Evolutionary conservation across 1,140 invertebrate genomes (phyloP).

Genomic region (Saccostrea echinata): DNA sequence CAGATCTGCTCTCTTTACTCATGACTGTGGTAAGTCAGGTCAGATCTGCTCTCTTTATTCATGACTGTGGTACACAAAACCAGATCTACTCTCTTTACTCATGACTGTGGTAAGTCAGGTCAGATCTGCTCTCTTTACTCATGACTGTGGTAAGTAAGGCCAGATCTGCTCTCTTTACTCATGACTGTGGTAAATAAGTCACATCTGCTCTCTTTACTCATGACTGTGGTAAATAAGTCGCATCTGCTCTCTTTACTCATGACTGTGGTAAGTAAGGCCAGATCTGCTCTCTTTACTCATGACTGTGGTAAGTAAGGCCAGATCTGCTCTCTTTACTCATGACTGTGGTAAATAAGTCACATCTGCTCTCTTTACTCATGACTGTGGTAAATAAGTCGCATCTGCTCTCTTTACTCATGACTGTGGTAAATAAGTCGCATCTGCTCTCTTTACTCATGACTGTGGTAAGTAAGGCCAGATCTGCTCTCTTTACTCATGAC

Average conservation of each 20-base stretch:
- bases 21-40: conserved; percentile 83
- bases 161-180: conserved; percentile 83
- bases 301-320: conserved; percentile 84
- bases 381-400: conserved; percentile 83
- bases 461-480: conserved; percentile 83
- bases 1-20: conserved; percentile 83
- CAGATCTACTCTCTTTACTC: conserved; percentile 83
- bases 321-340: conserved; percentile 83
- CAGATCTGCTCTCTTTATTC: conserved; percentile 83
- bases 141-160: conserved; percentile 83
- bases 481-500: conserved; percentile 84
- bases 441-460: conserved; percentile 84
- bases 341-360: conserved; percentile 84
- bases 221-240: conserved; percentile 84
- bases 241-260: conserved; percentile 83
- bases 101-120: conserved; percentile 83
- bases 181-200: conserved; percentile 84
- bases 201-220: conserved; percentile 83
- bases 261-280: conserved; percentile 84
- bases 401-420: conserved; percentile 84
- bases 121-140: conserved; percentile 83
- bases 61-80: conserved; percentile 84
- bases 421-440: conserved; percentile 82
- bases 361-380: conserved; percentile 83
- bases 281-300: conserved; percentile 83